Evolutionary conservation across 2,797 vertebrate species (phyloP), one percentile per base, ranked within the genome.

Genomic region (Pygocentrus nattereri): DNA sequence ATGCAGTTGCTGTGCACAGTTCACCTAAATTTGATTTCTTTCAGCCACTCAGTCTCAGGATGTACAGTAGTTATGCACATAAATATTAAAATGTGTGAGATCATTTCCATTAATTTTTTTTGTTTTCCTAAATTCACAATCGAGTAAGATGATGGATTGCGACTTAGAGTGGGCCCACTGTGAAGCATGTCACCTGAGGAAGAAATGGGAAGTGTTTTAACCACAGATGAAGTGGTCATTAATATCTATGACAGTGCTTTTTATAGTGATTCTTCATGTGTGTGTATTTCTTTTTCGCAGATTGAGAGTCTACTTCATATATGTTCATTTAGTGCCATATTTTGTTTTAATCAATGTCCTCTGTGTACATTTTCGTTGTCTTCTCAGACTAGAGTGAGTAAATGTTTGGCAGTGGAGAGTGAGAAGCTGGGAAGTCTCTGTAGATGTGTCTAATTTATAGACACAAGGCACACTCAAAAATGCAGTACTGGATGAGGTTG

Each of bases 21-120:
- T 62, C 30, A 47, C 23, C 50, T 23, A 84, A 80, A 82, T 84
- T 74, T 34, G 80, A 82, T 83, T 81, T 75, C 87, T 83, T 64
- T 72, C 59, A 81, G 44, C 69, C 78, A 61, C 74, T 83, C 64
- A 30, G 47, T 44, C 65, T 82, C 68, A 64, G 67, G 76, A 79
- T 69, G 64, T 72, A 80, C 79, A 54, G 75, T 75, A 67, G 72
- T 50, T n/a, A n/a, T 15, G 70, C 31, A 47, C 73, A 62, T 76
- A 69, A 80, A 78, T 83, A 58, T 25, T 69, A 71, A 74, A 71
- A 68, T 31, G 44, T 74, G 58, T 81, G 54, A 78, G 74, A 64
- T 31, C n/a, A 31, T 50, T 70, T 82, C 84, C 27, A 58, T 80
- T 67, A 41, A 56, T 18, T 47, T 25, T n/a, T 69, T 38, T 25